These are phyloP conservation scores for Rhombomys opimus DNA, from an alignment of 2,113 vertebrate species.

Conservation along the genomic window DNA sequence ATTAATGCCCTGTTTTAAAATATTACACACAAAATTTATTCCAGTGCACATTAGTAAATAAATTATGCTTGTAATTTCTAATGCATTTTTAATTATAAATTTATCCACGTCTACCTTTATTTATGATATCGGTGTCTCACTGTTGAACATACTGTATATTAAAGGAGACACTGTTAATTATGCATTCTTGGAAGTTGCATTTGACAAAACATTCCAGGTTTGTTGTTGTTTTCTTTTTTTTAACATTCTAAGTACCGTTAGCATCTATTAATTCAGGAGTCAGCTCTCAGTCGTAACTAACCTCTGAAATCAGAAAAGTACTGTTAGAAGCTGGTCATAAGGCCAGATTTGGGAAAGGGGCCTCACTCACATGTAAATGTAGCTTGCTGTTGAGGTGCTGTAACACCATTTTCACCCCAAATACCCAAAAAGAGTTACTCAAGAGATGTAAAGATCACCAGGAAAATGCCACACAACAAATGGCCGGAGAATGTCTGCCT, in stretches of 20 bases:
- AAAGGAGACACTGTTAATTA: constrained; percentile 83
- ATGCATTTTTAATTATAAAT: constrained; percentile 87
- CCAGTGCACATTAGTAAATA: constrained; percentile 85
- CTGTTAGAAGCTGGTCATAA: constrained; percentile 16
- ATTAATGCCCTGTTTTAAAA: constrained; percentile 86
- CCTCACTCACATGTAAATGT: constrained; percentile 12
- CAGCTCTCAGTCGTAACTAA: constrained; percentile 44
- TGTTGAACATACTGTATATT: constrained; percentile 83
- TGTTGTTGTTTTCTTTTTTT: constrained; percentile 63
- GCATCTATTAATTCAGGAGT: constrained; percentile 70
- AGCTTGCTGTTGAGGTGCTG: neutral
- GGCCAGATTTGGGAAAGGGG: constrained; percentile 26
- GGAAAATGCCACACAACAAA: constrained; percentile 46
- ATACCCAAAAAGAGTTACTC: constrained; percentile 37
- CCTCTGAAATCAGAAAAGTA: constrained; percentile 62
- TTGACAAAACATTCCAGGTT: constrained; percentile 73
- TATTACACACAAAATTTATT: constrained; percentile 85
- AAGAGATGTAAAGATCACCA: constrained; percentile 49
- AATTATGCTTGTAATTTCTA: constrained; percentile 88
- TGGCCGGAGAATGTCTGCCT: neutral
- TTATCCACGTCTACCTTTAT: constrained; percentile 85
- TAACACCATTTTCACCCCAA: constrained; percentile 42
- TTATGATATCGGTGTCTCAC: constrained; percentile 82
- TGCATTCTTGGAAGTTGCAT: constrained; percentile 82
- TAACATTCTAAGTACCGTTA: constrained; percentile 69